Base-by-base conservation (phyloP, 2,888 invertebrate genomes). In the Alloplasta piceator region DNA sequence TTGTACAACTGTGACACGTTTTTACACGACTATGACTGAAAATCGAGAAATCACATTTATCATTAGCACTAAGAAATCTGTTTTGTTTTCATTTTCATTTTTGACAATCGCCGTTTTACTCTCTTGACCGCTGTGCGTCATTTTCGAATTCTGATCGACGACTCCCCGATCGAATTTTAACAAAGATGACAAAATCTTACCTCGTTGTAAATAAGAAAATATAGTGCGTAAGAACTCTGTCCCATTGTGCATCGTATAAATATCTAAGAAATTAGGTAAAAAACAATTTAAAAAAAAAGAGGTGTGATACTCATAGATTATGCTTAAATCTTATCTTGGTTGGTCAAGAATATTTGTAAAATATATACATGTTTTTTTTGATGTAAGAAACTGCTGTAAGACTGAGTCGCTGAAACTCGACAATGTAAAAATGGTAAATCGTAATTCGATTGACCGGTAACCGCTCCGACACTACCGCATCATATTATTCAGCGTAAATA, bases 361-460 rank as follows among this genome's bases (percentile, higher is more conserved):
- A 46, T 61, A 77, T 64, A 76, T 61, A 70, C 39, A 38, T n/a
- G 41, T 76, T 63, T 60, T 41, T 60, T 70, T 60, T 70, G 50
- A 3, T 26, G 4, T 26, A 12, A 66, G 26, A 6, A 52, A 67
- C 39, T 16, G 67, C 39, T 75, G 60, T 64, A 76, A 79, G 73
- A 82, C 79, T 82, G 73, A 71, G 36, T 66, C 66, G 50, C 36
- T 73, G 64, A 38, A n/a, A 63, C 60, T 14, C 56, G 55, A 60
- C 58, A 10, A 48, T 12, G 26, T 26, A 26, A 26, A 26, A 26
- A 26, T 26, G 26, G 26, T 26, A 64, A 70, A 16, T 50, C 38
- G 41, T 52, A 63, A 39, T 60, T 0, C 41, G 38, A 14, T 26
- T 55, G 10, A 12, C 7, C 39, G 48, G 10, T 67, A 55, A 61